phyloP scores from a whole-genome alignment of 2,113 vertebrate species.

The Psittacula cyanocephala region DNA sequence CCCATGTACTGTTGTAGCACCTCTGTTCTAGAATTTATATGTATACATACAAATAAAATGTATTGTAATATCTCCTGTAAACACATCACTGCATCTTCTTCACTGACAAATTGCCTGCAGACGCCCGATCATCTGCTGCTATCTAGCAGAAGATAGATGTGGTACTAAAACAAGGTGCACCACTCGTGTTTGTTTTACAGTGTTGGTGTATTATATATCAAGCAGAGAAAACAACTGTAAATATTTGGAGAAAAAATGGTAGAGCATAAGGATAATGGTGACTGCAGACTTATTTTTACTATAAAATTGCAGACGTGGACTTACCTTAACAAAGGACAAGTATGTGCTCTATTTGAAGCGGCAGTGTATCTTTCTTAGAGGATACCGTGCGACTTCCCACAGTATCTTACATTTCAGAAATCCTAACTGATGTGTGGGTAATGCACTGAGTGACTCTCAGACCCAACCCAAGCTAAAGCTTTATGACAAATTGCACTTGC shows the following conservation, averaged over 20 bases:
- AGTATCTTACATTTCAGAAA: background rate
- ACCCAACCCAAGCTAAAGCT: background rate
- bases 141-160: background rate
- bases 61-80: background rate
- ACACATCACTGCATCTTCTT: background rate
- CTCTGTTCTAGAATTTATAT: background rate
- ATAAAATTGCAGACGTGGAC: background rate
- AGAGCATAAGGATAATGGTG: background rate
- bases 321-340: background rate
- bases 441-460: background rate
- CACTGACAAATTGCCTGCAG: background rate
- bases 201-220: background rate
- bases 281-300: background rate
- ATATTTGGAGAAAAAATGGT: background rate
- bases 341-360: background rate
- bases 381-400: background rate
- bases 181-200: background rate
- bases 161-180: background rate
- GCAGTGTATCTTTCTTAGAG: background rate
- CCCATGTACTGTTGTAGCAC: background rate
- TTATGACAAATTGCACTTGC: background rate
- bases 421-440: background rate
- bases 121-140: background rate
- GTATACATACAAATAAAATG: background rate
- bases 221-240: background rate